Percentiles rank a stretch among this genome's conserved stretches.
Evolutionary conservation across 2,113 vertebrate genomes (phyloP).

Genomic region (Mormoops blainvillei): DNA sequence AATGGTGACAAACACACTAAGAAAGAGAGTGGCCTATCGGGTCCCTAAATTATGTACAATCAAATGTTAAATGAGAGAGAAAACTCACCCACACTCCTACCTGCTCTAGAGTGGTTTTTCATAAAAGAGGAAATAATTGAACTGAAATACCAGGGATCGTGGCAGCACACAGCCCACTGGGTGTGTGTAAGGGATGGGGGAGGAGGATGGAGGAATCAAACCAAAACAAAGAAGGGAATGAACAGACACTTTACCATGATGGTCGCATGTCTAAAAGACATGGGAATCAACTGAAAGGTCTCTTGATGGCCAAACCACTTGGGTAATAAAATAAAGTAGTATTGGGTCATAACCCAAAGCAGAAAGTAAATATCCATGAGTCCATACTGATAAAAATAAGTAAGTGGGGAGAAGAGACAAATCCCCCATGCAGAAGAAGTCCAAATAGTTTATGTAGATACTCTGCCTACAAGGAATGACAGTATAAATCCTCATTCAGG

Average conservation of each 20-base stretch:
- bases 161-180: background rate
- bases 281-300: background rate
- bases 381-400: background rate
- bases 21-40: background rate
- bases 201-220: too few species aligned
- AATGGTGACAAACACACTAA: background rate
- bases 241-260: background rate
- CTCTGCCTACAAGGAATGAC: background rate
- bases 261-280: background rate
- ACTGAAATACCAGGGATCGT: background rate
- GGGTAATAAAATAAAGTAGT: background rate
- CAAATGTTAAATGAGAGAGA: background rate
- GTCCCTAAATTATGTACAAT: background rate
- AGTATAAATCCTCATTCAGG: background rate
- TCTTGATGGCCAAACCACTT: background rate
- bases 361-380: background rate
- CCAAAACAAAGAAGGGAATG: background rate
- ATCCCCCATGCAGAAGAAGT: background rate
- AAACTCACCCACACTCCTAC: background rate
- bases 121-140: background rate
- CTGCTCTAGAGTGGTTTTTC: background rate
- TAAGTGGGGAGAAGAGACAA: background rate
- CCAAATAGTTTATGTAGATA: background rate
- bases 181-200: rapidly evolving
- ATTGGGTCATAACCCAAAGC: background rate